Percentiles rank a stretch among this genome's conserved stretches.
phyloP scores from a whole-genome alignment of 2,113 vertebrate species.

The Leptodactylus fuscus region DNA sequence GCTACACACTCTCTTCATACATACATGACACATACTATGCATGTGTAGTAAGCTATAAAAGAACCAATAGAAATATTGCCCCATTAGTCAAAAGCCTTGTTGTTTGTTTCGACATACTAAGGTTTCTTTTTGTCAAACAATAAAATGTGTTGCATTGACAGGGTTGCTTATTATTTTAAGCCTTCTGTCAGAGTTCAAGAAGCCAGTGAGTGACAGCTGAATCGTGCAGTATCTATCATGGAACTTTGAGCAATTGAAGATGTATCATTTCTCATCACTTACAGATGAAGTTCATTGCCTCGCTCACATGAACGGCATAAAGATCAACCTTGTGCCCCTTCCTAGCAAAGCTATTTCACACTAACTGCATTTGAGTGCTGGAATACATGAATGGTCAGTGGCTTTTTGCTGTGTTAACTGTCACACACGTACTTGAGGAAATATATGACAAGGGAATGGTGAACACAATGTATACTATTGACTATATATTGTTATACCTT shows the following conservation, averaged over 20 bases:
- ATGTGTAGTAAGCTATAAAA: background rate
- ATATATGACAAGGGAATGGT: too few species aligned
- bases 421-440: background rate
- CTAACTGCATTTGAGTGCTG: slow-evolving; percentile 62
- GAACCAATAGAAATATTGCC: slow-evolving; percentile 2
- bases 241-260: slow-evolving; percentile 58
- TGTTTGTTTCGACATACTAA: slow-evolving; percentile 56
- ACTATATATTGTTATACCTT: background rate
- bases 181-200: slow-evolving; percentile 57
- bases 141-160: slow-evolving; percentile 58
- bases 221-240: slow-evolving; percentile 56
- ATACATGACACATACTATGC: slow-evolving; percentile 13
- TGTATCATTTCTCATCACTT: slow-evolving; percentile 63
- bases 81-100: slow-evolving; percentile 9
- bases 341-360: slow-evolving; percentile 67
- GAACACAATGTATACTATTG: background rate
- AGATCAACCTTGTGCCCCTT: slow-evolving; percentile 61
- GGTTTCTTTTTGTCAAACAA: slow-evolving; percentile 58
- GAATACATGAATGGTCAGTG: slow-evolving; percentile 56
- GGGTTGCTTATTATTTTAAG: slow-evolving; percentile 60
- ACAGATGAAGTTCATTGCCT: slow-evolving; percentile 62
- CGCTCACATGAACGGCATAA: slow-evolving; percentile 59
- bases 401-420: slow-evolving; percentile 61
- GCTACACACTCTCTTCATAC: background rate
- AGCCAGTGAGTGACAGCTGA: slow-evolving; percentile 51